phyloP scores from a whole-genome alignment of 2,113 vertebrate species.

The Rhea americana region DNA sequence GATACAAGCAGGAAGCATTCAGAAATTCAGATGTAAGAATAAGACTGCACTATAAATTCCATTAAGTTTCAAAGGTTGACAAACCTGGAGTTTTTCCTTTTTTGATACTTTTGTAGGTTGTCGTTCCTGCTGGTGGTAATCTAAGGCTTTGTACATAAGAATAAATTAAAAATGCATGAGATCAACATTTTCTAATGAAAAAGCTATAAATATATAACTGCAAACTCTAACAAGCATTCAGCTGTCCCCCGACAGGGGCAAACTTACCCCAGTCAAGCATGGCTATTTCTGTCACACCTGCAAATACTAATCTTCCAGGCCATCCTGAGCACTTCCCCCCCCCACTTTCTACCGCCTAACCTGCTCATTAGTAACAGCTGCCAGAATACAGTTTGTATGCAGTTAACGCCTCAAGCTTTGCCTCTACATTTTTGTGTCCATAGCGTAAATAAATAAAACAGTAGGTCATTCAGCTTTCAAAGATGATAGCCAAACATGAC shows the following conservation, averaged over 20 bases:
- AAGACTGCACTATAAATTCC: neutral
- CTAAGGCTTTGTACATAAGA: neutral
- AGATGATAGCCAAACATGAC: neutral
- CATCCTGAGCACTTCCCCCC: neutral
- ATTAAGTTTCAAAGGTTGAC: neutral
- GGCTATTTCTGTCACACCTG: neutral
- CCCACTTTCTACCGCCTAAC: neutral
- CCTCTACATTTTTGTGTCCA: neutral
- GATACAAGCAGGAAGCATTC: neutral
- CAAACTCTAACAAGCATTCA: neutral
- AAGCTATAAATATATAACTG: neutral
- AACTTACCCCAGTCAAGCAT: neutral
- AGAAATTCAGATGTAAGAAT: neutral
- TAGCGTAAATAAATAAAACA: neutral
- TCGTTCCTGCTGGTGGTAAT: neutral
- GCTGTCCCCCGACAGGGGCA: neutral
- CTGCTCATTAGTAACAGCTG: neutral
- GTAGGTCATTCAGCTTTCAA: neutral
- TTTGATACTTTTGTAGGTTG: rapidly evolving
- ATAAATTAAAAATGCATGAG: neutral
- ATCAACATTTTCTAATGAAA: neutral
- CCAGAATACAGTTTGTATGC: neutral
- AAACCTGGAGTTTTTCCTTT: neutral
- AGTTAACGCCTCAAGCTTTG: neutral
- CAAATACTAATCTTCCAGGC: neutral